phyloP scores from a whole-genome alignment of 2,797 vertebrate species.

The Fringilla coelebs region DNA sequence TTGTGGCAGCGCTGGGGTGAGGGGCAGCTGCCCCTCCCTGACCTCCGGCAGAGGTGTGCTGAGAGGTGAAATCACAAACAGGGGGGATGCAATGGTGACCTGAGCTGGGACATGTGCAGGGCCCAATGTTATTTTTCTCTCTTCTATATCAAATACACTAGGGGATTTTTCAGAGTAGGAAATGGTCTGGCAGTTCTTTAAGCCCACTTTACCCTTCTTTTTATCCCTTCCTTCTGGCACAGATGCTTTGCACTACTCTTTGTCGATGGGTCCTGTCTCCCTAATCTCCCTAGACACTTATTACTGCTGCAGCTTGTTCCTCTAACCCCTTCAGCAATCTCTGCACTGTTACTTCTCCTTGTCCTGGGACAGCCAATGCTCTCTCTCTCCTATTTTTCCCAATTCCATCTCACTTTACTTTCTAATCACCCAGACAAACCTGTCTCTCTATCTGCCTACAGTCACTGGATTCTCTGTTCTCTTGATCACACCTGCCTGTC shows the following conservation, averaged over 20 bases:
- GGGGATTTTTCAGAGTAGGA: background rate
- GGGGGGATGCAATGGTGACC: background rate
- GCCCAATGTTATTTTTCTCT: accelerated
- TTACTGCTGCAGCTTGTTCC: background rate
- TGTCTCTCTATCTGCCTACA: conserved; percentile 43
- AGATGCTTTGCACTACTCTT: background rate
- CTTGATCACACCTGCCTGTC: conserved; percentile 62
- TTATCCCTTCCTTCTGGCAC: background rate
- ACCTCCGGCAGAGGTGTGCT: background rate
- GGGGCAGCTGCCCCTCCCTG: background rate
- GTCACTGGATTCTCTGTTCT: conserved; percentile 19
- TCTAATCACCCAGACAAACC: conserved; percentile 39
- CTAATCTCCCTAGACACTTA: background rate
- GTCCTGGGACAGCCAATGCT: background rate
- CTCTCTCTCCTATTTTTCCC: background rate
- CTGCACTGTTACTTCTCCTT: background rate
- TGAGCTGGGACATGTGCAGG: background rate
- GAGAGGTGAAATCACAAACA: background rate
- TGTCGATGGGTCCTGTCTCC: background rate
- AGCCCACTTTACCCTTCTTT: background rate
- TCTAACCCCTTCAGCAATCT: background rate
- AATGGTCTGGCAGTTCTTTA: background rate
- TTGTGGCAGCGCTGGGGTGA: accelerated
- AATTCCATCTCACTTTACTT: conserved; percentile 28
- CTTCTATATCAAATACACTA: background rate